These are phyloP conservation scores for Drosophila littoralis DNA, from an alignment of 1,140 invertebrate genomes.

Conservation along the genomic window DNA sequence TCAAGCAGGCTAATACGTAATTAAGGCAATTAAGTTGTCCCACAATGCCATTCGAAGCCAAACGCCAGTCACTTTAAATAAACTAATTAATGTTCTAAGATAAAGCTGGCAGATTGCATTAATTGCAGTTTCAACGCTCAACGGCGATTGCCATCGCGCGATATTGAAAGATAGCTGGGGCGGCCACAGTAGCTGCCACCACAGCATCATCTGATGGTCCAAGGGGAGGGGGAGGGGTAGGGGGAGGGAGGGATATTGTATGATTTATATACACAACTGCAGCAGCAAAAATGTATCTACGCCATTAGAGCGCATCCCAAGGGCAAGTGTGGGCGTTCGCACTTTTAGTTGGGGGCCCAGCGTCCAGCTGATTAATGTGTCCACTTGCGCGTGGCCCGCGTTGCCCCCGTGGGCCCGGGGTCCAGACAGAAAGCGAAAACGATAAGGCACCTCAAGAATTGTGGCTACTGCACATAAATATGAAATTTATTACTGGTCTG, in stretches of 20 bases:
- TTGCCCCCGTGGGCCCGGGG: not conserved
- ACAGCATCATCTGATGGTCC: constrained; percentile 20
- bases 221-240: too few relatives aligned
- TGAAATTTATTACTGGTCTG: constrained; percentile 60
- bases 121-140: constrained; percentile 78
- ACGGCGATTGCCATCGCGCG: constrained; percentile 56
- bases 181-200: constrained; percentile 6
- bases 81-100: constrained; percentile 77
- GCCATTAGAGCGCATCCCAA: constrained; percentile 72
- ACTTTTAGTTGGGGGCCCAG: constrained; percentile 19
- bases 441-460: constrained; percentile 55
- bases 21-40: constrained; percentile 77
- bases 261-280: constrained; percentile 60
- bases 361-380: constrained; percentile 66
- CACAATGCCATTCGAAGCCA: constrained; percentile 43
- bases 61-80: constrained; percentile 62
- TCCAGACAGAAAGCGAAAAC: constrained; percentile 71
- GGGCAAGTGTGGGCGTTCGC: constrained; percentile 17
- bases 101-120: constrained; percentile 63
- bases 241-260: constrained; percentile 1
- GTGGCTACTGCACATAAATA: constrained; percentile 57
- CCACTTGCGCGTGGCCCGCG: constrained; percentile 57
- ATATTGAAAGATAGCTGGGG: constrained; percentile 27
- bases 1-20: constrained; percentile 64
- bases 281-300: constrained; percentile 41